Evolutionary conservation across 2,888 invertebrate species (phyloP), one percentile per base, ranked within the genome.

Genomic region (Cephus sareptanus): DNA sequence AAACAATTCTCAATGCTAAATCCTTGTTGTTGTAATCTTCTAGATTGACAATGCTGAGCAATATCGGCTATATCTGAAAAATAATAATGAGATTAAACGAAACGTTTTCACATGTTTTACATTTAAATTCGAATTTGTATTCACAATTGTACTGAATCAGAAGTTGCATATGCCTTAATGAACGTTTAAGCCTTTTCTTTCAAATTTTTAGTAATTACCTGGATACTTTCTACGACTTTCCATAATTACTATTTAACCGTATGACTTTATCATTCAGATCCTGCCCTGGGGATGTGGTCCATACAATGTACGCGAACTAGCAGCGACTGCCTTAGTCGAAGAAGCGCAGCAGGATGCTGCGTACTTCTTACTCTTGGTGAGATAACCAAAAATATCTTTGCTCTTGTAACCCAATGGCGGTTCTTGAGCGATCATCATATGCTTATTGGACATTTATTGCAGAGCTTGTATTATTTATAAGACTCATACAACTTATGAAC

Each of bases 381-480:
- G 56, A 75, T 77, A 77, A 83, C 84, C 85, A 85, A 85, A 85
- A 85, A 85, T 85, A 85, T 83, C 82, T 78, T 76, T 35, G 35
- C 85, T 80, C 82, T 83, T 81, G 78, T 76, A 82, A 35, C 74
- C 74, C 79, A 74, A 56, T 56, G 23, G 23, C 23, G 56, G 23
- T 56, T 56, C 56, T 56, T 56, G 56, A 56, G 23, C 23, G 56
- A 23, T 23, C 56, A 23, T 56, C 56, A 56, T 56, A 23, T 9
- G 56, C 2, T 56, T 23, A 23, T 56, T 56, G 9, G 56, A 56
- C 56, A 56, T 56, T 56, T 56, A 56, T 56, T 56, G 23, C 23
- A 9, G 56, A 9, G 23, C 56, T 23, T 23, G 56, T 56, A 23
- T 56, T 56, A 56, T 56, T 56, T 56, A 56, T 56, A 56, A 56